Base-by-base conservation (phyloP, 2,888 invertebrate genomes). In the Odontocolon sp. region DNA sequence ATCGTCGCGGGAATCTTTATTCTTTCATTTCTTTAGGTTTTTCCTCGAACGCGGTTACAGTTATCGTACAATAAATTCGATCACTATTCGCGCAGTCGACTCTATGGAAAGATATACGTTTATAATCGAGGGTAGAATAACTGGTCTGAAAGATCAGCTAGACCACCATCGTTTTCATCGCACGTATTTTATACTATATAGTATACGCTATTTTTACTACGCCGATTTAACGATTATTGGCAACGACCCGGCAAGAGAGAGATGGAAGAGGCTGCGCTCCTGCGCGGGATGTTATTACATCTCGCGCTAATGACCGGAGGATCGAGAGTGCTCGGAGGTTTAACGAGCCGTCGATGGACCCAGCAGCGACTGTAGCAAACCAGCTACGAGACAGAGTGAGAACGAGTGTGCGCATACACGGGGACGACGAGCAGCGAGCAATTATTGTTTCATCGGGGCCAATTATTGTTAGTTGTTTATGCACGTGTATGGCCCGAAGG, bases 391-490 rank as follows among this genome's bases (percentile, higher is more conserved):
- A 40, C 47, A 1, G 36, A 52, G 40, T 40, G 57, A 57, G 33
- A 28, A 47, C 28, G 31, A 18, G 61, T 50, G 50, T 23, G 47
- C 16, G 50, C 14, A 64, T 14, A 26, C 9, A 11, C 23, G 63
- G 40, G 59, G 56, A 70, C 47, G 70, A 52, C 59, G 68, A 42
- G 54, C 71, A 57, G 68, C 66, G 68, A 74, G 77, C 76, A 80
- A 80, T 80, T 79, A 77, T 79, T 76, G 71, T 74, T 78, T 79
- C 80, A 76, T 78, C 72, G 76, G 56, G 67, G 69, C 76, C 72
- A 78, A 74, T 78, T 76, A 80, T 80, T 76, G 78, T 71, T 73
- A 59, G 75, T 80, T 77, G 71, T 78, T 76, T 76, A 76, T 78
- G 76, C 67, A 72, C 70, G 70, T 78, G 66, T 71, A 70, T 45